Percentiles rank a stretch among this genome's conserved stretches.
Evolutionary conservation across 2,888 invertebrate species (phyloP).

Genomic region (Geotrupes spiniger): DNA sequence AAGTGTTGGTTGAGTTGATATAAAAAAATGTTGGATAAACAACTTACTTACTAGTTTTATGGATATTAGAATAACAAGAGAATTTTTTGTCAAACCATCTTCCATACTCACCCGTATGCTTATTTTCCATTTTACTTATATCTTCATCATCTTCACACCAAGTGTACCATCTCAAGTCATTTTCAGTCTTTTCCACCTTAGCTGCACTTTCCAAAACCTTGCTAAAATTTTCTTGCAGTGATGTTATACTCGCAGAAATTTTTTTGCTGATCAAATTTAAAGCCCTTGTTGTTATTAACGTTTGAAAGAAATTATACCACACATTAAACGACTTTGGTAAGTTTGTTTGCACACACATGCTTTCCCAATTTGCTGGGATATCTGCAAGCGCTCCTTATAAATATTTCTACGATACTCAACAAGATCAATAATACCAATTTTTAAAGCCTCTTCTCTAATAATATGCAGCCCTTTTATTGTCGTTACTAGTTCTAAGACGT

Average conservation of each 20-base stretch:
- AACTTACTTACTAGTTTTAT: too few species aligned
- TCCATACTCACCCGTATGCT: conserved; percentile 38
- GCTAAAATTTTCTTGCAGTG: conserved; percentile 49
- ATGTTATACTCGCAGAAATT: conserved; percentile 37
- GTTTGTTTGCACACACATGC: conserved; percentile 59
- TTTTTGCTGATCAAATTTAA: conserved; percentile 58
- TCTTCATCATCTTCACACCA: conserved; percentile 69
- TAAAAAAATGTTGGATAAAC: too few species aligned
- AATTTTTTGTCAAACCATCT: too few species aligned
- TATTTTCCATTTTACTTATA: conserved; percentile 46
- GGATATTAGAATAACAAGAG: too few species aligned
- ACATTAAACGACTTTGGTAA: conserved; percentile 60
- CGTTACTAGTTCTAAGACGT: conserved; percentile 62
- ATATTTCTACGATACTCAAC: conserved; percentile 4
- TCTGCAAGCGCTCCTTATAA: conserved; percentile 47
- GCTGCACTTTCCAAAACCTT: conserved; percentile 32
- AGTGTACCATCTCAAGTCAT: conserved; percentile 67
- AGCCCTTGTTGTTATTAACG: conserved; percentile 67
- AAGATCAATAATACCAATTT: conserved; percentile 51
- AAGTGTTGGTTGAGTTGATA: too few species aligned
- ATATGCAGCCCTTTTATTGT: conserved; percentile 70
- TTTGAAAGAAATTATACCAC: conserved; percentile 72
- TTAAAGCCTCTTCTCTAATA: conserved; percentile 67
- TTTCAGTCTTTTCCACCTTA: conserved; percentile 53
- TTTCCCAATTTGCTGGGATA: conserved; percentile 61